phyloP scores from a whole-genome alignment of 2,888 invertebrate species.

The Lithodes maja region DNA sequence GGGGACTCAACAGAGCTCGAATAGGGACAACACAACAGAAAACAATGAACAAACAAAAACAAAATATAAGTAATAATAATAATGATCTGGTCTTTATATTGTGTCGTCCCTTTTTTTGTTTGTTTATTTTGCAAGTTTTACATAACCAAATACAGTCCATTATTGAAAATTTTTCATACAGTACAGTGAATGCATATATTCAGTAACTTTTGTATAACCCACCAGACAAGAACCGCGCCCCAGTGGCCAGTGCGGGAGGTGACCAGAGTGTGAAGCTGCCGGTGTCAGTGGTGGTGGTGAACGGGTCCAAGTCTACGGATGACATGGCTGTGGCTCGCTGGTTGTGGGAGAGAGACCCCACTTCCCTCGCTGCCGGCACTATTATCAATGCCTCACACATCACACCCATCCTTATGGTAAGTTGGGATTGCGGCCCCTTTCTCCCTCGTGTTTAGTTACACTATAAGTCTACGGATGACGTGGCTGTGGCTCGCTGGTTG shows the following conservation, averaged over 20 bases:
- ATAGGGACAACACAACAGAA: no score
- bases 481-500: slow-evolving; percentile 87
- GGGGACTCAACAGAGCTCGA: no score
- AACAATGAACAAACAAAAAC: no score
- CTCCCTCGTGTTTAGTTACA: no score
- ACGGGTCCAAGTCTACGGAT: slow-evolving; percentile 89
- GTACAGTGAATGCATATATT: no score
- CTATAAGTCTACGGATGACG: slow-evolving; percentile 80
- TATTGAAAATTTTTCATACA: no score
- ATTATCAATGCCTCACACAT: slow-evolving; percentile 86
- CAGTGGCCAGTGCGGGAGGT: slow-evolving; percentile 91
- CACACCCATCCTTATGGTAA: slow-evolving; percentile 84
- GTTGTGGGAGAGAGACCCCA: slow-evolving; percentile 86
- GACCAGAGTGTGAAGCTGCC: slow-evolving; percentile 87
- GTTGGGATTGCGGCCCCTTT: background rate
- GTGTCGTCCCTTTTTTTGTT: no score
- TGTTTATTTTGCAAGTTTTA: no score
- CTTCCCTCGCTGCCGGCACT: slow-evolving; percentile 85
- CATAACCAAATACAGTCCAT: no score
- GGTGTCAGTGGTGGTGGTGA: slow-evolving; percentile 84
- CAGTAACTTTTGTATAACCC: no score
- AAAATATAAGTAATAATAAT: no score
- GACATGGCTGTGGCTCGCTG: slow-evolving; percentile 90
- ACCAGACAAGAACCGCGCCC: slow-evolving; percentile 90
- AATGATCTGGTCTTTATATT: no score